phyloP scores from a whole-genome alignment of 2,888 invertebrate genomes.

The Apamea sordens region DNA sequence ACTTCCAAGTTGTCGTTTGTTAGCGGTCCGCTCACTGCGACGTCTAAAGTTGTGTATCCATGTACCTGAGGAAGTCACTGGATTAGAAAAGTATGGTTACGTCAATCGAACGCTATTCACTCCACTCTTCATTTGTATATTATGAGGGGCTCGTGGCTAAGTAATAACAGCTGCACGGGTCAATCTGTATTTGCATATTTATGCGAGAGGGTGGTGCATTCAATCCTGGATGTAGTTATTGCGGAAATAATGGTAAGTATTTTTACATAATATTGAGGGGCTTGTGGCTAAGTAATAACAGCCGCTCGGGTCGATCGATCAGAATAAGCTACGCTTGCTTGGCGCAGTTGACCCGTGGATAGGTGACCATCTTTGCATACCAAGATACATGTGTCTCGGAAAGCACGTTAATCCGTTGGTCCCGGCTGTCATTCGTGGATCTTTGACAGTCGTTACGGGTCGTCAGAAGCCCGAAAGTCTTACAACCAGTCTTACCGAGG shows the following conservation, averaged over 20 bases:
- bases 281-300: too few relatives aligned
- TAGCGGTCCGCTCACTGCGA: conserved; percentile 78
- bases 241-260: too few relatives aligned
- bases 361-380: too few relatives aligned
- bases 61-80: conserved; percentile 67
- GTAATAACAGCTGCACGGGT: background rate
- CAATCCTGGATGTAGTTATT: too few relatives aligned
- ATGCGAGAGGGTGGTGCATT: too few relatives aligned
- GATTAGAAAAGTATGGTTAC: background rate
- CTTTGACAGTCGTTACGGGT: background rate
- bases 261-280: too few relatives aligned
- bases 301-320: background rate
- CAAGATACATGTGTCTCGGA: too few relatives aligned
- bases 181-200: background rate
- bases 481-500: too few relatives aligned
- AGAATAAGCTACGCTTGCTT: background rate
- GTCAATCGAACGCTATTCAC: background rate
- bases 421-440: background rate
- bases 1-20: conserved; percentile 75
- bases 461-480: background rate
- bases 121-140: background rate
- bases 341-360: background rate
- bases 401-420: too few relatives aligned
- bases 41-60: conserved; percentile 78
- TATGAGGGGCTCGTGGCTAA: background rate